phyloP scores from a whole-genome alignment of 2,113 vertebrate species.

The Balaeniceps rex region DNA sequence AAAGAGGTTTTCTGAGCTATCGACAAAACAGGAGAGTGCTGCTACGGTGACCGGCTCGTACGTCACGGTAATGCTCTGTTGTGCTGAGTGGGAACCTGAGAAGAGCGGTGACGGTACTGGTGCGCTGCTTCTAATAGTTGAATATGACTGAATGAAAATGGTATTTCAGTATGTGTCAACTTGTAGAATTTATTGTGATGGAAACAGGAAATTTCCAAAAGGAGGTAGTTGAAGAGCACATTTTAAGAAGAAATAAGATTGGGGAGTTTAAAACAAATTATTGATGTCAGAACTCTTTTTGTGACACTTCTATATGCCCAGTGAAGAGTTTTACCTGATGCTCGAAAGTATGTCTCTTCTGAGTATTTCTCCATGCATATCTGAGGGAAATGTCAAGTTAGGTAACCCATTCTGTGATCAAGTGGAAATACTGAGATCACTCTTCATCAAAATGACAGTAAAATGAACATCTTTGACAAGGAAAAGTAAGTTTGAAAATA shows the following conservation, averaged over 20 bases:
- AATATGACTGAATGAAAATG: neutral
- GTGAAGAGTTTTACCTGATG: neutral
- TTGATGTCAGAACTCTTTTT: neutral
- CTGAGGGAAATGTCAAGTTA: neutral
- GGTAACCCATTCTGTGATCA: neutral
- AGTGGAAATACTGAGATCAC: neutral
- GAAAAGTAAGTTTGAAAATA: neutral
- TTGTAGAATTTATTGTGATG: neutral
- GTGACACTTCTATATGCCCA: accelerated
- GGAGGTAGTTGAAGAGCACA: accelerated
- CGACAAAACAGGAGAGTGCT: neutral
- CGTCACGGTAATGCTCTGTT: neutral
- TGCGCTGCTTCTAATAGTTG: neutral
- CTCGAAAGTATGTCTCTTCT: neutral
- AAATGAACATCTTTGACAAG: neutral
- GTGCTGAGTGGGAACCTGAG: neutral
- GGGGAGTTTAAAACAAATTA: neutral
- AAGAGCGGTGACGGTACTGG: neutral
- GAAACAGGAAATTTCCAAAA: neutral
- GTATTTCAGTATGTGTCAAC: neutral
- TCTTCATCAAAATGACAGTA: neutral
- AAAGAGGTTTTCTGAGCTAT: neutral
- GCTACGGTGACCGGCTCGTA: accelerated
- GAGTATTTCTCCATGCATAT: neutral
- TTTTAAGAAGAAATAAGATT: neutral